Percentiles rank a stretch among this genome's conserved stretches.
These are phyloP conservation scores for Bhutanitis thaidina DNA, from an alignment of 2,888 invertebrate genomes.

Conservation along the genomic window DNA sequence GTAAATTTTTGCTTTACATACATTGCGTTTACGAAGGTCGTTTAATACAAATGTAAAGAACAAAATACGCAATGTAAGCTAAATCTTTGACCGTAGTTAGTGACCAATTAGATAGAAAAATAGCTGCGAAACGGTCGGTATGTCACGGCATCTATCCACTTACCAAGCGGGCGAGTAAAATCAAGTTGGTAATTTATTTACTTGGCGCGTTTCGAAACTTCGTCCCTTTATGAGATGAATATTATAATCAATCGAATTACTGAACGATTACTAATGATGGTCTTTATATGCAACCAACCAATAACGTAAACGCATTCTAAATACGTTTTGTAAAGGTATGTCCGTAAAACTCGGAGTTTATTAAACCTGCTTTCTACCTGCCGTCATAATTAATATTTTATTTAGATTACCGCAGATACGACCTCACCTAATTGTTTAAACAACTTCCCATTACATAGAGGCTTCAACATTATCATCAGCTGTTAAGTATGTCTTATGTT, in stretches of 20 bases:
- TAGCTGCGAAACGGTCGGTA: constrained; percentile 50
- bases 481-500: too few relatives aligned
- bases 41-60: not conserved
- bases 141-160: constrained; percentile 44
- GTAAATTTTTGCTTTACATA: constrained; percentile 28
- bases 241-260: constrained; percentile 13
- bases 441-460: too few relatives aligned
- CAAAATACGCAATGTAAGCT: constrained; percentile 31
- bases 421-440: too few relatives aligned
- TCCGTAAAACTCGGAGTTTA: too few relatives aligned
- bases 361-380: too few relatives aligned
- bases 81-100: constrained; percentile 19
- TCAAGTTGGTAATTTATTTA: constrained; percentile 42
- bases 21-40: not conserved
- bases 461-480: too few relatives aligned
- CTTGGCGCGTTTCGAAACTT: constrained; percentile 40
- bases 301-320: not conserved
- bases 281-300: constrained; percentile 1
- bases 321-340: too few relatives aligned
- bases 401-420: too few relatives aligned
- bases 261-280: constrained; percentile 4
- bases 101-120: constrained; percentile 43
- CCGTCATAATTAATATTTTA: too few relatives aligned
- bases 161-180: constrained; percentile 36
- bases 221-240: constrained; percentile 29